Evolutionary conservation across 2,888 invertebrate species (phyloP), one percentile per base, ranked within the genome.

Genomic region (Chirona hameri): DNA sequence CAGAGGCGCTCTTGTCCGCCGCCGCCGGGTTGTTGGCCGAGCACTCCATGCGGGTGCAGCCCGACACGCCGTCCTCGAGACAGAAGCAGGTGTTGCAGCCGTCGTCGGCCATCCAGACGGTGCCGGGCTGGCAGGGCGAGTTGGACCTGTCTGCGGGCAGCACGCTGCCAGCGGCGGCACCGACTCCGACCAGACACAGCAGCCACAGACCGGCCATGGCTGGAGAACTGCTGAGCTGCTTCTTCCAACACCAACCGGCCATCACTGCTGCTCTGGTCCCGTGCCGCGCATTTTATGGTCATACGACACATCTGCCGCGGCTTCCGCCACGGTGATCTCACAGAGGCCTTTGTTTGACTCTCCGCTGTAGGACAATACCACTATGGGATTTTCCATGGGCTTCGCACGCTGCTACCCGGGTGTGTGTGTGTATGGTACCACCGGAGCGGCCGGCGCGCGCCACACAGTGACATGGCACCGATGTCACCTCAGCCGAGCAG

Each of bases 61-160:
- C 80, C 7, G 80, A 15, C 80, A 27, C 0, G 80, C 80, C 80
- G 27, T 27, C 4, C 27, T n/a, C 1, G 15, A 29, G 27, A 52
- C 80, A 80, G 80, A 80, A 52, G 80, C 80, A 80, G 52, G 80
- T 18, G 80, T 52, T 52, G 80, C 80, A 80, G 52, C 52, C 80
- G 52, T 80, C 52, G 15, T 52, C 52, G 52, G 27, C 18, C 29
- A 14, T 27, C 80, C 80, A 80, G 29, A 48, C 52, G 27, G 52
- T 29, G 80, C n/a, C 52, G 18, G 80, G 52, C 27, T 15, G 27
- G 52, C 80, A 80, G 27, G 48, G 3, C n/a, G 52, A 7, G 27
- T 48, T 18, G 27, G n/a, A 4, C 46, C 5, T 21, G 27, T 14
- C 21, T 5, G 5, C 24, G 10, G 39, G 21, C 46, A 46, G 39